Percentiles rank a stretch among this genome's conserved stretches.
These are phyloP conservation scores for Sardinella longiceps DNA, from an alignment of 2,797 vertebrate genomes.

Conservation along the genomic window DNA sequence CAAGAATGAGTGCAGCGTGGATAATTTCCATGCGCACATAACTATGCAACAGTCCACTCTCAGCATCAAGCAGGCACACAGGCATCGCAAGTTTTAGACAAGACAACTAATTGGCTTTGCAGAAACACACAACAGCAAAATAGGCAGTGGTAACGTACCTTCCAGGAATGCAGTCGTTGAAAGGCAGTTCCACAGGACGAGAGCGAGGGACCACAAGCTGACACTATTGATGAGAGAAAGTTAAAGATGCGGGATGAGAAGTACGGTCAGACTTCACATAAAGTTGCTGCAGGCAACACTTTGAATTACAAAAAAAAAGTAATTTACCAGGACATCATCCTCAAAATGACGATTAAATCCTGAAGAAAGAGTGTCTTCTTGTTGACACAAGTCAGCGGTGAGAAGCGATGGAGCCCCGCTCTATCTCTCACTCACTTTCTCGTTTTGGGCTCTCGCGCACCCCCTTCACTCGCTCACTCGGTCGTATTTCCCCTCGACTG, in stretches of 20 bases:
- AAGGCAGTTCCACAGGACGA: constrained; percentile 60
- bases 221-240: constrained; percentile 61
- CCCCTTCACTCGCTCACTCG: constrained; percentile 43
- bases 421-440: constrained; percentile 56
- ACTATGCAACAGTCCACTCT: background rate
- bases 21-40: background rate
- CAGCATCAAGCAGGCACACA: background rate
- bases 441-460: constrained; percentile 41
- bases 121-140: background rate
- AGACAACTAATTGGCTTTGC: background rate
- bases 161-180: constrained; percentile 64
- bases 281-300: background rate
- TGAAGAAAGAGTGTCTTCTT: background rate
- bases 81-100: background rate
- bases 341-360: constrained; percentile 12
- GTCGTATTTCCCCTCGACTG: constrained; percentile 57
- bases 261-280: background rate
- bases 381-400: constrained; percentile 44
- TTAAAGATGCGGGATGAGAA: constrained; percentile 37
- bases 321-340: background rate
- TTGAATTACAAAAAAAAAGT: background rate
- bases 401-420: constrained; percentile 59
- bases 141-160: constrained; percentile 63
- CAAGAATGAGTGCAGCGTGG: background rate
- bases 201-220: constrained; percentile 66